Percentiles rank a stretch among this genome's conserved stretches.
phyloP scores from a whole-genome alignment of 2,888 invertebrate species.

The Xestia ashworthii region DNA sequence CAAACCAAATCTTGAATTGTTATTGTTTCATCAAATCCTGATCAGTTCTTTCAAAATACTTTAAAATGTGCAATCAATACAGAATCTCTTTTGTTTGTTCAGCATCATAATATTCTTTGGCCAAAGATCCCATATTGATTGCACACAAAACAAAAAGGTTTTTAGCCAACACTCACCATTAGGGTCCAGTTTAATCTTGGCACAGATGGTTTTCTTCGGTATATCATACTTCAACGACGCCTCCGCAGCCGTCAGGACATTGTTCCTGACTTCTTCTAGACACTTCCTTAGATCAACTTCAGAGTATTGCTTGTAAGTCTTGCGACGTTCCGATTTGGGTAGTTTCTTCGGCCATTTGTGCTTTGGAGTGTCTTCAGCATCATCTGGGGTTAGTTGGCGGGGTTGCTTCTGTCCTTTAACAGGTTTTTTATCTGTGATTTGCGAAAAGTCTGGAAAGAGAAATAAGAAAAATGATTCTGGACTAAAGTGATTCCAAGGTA shows the following conservation, averaged over 20 bases:
- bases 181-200: slow-evolving; percentile 52
- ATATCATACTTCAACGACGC: slow-evolving; percentile 72
- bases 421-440: not conserved
- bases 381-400: slow-evolving; percentile 4
- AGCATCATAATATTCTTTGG: not conserved
- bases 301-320: slow-evolving; percentile 75
- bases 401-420: slow-evolving; percentile 4
- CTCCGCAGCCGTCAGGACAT: slow-evolving; percentile 57
- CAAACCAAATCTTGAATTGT: not conserved
- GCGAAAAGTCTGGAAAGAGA: slow-evolving; percentile 36
- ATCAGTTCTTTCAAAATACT: not conserved
- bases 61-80: not conserved
- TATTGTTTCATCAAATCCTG: no score
- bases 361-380: not conserved
- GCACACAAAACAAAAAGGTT: not conserved
- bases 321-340: slow-evolving; percentile 58
- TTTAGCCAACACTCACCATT: slow-evolving; percentile 52
- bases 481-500: no score
- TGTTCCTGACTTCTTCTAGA: slow-evolving; percentile 64
- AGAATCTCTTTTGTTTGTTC: not conserved
- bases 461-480: not conserved
- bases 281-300: slow-evolving; percentile 68
- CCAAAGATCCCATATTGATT: not conserved
- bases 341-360: slow-evolving; percentile 67
- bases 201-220: slow-evolving; percentile 75